Evolutionary conservation across 2,797 vertebrate species (phyloP).

Genomic region (Alcedo quadribrachys): DNA sequence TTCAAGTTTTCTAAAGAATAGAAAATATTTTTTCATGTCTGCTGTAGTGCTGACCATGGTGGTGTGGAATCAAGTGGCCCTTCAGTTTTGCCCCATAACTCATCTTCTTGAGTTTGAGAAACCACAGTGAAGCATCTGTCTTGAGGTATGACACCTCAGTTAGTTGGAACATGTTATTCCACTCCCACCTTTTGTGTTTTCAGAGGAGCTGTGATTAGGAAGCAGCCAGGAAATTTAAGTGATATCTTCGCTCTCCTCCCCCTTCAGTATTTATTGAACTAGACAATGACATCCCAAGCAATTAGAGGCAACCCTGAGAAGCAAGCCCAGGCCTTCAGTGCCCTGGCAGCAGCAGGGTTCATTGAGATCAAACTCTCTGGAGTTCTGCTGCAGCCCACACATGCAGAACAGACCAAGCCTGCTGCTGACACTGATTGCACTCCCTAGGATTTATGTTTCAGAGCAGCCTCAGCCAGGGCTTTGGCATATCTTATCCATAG

Average conservation of each 20-base stretch:
- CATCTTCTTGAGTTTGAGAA: not conserved
- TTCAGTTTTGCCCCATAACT: not conserved
- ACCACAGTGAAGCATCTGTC: not conserved
- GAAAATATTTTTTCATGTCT: not conserved
- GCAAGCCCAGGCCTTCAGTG: not conserved
- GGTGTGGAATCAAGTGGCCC: not conserved
- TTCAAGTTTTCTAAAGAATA: not conserved
- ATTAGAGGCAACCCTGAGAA: not conserved
- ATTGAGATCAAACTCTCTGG: not conserved
- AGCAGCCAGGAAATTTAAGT: not conserved
- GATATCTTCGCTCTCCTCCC: not conserved
- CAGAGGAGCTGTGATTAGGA: not conserved
- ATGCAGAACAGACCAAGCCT: not conserved
- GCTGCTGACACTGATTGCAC: slow-evolving; percentile 30
- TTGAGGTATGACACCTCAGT: not conserved
- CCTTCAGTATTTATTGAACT: not conserved
- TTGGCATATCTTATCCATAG: slow-evolving; percentile 26
- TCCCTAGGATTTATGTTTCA: slow-evolving; percentile 43
- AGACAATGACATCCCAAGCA: not conserved
- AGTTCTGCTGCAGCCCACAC: not conserved
- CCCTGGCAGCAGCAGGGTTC: not conserved
- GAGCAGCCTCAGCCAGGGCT: slow-evolving; percentile 22
- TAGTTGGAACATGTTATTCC: not conserved
- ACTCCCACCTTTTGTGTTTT: not conserved
- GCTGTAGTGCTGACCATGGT: not conserved